phyloP scores from a whole-genome alignment of 2,888 invertebrate genomes.

The Epinotia ramella region DNA sequence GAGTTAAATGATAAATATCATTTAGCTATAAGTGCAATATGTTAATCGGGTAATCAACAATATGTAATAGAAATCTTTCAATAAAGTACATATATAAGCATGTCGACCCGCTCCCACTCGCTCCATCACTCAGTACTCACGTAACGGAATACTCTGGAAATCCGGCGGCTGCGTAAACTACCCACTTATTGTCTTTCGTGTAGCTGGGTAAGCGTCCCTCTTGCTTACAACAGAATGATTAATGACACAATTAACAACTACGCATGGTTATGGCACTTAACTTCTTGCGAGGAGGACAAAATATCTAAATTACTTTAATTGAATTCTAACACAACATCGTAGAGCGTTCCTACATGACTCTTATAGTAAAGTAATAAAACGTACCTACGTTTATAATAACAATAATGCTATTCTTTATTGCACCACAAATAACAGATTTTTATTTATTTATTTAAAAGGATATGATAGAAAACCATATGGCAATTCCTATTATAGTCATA shows the following conservation, averaged over 20 bases:
- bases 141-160: slow-evolving; percentile 42
- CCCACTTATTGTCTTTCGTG: slow-evolving; percentile 45
- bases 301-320: slow-evolving; percentile 35
- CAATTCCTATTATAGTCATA: too few relatives aligned
- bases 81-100: too few relatives aligned
- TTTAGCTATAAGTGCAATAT: too few relatives aligned
- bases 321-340: slow-evolving; percentile 16
- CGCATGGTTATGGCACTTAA: slow-evolving; percentile 35
- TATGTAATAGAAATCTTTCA: too few relatives aligned
- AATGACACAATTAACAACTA: slow-evolving; percentile 43
- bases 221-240: slow-evolving; percentile 40
- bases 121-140: neutral
- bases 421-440: too few relatives aligned
- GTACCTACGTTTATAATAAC: too few relatives aligned
- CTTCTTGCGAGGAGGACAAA: slow-evolving; percentile 24
- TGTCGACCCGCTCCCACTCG: slow-evolving; percentile 24
- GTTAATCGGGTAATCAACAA: too few relatives aligned
- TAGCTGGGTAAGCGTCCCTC: slow-evolving; percentile 37
- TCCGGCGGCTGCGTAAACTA: slow-evolving; percentile 43
- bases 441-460: too few relatives aligned
- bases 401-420: too few relatives aligned
- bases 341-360: neutral
- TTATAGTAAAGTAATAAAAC: too few relatives aligned
- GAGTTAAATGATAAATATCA: too few relatives aligned
- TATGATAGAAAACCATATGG: too few relatives aligned